These are phyloP conservation scores for Mohoua ochrocephala DNA, from an alignment of 2,113 vertebrate species.

Conservation along the genomic window DNA sequence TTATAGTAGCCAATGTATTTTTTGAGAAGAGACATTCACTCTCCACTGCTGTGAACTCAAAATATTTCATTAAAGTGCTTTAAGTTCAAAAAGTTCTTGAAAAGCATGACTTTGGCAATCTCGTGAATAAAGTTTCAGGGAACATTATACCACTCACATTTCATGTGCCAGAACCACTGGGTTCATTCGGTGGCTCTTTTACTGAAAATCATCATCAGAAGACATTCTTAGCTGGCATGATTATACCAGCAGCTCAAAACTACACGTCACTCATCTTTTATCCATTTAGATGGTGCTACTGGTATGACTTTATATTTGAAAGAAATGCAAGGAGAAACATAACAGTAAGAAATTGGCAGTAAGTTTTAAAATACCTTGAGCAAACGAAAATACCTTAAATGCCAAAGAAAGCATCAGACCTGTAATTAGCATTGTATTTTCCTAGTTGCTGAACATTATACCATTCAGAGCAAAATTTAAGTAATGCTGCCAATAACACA, in stretches of 20 bases:
- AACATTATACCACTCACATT: neutral
- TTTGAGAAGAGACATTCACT: neutral
- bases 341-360: neutral
- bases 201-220: neutral
- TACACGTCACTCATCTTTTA: neutral
- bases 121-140: neutral
- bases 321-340: neutral
- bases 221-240: neutral
- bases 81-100: constrained; percentile 25
- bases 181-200: neutral
- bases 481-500: neutral
- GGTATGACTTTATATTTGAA: neutral
- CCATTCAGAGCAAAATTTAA: neutral
- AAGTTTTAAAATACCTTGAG: neutral
- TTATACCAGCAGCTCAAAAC: neutral
- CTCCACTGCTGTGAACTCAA: neutral
- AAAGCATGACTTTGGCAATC: neutral
- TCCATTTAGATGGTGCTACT: neutral
- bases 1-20: constrained; percentile 11
- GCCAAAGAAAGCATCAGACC: neutral
- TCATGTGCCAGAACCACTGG: neutral
- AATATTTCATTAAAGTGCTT: constrained; percentile 21
- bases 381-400: neutral
- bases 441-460: neutral
- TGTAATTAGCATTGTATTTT: neutral